Conservation (phyloP, 2,113 vertebrate genomes). For the Leptobrachium leishanense region DNA sequence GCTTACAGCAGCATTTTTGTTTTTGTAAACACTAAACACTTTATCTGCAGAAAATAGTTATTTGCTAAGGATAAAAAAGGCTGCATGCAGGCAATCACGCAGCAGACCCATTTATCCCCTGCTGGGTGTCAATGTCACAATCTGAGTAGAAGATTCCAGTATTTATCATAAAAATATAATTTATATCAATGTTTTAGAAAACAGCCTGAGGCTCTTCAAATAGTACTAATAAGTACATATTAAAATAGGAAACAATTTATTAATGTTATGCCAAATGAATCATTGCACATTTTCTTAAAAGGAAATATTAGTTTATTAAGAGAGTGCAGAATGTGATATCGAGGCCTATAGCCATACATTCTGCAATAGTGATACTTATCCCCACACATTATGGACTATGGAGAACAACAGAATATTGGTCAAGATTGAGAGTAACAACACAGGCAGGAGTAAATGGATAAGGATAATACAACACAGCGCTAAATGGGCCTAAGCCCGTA, state of each 20-base stretch:
- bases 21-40: conserved; percentile 25
- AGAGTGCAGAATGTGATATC: no score
- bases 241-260: not conserved
- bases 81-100: conserved; percentile 9
- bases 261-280: not conserved
- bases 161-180: conserved; percentile 27
- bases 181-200: conserved; percentile 4
- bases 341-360: no score
- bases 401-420: no score
- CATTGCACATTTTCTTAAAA: no score
- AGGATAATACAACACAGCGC: no score
- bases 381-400: no score
- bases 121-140: conserved; percentile 24
- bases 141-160: conserved; percentile 12
- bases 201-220: not conserved
- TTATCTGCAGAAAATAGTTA: conserved; percentile 37
- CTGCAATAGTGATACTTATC: no score
- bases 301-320: no score
- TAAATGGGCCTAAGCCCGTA: no score
- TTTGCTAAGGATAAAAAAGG: conserved; percentile 30
- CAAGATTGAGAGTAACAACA: no score
- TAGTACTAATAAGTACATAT: conserved; percentile 5
- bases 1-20: conserved; percentile 26
- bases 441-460: no score
- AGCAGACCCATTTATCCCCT: conserved; percentile 13